Percentiles rank a stretch among this genome's conserved stretches.
These are phyloP conservation scores for Nylanderia fulva DNA, from an alignment of 1,140 invertebrate species.

Conservation along the genomic window DNA sequence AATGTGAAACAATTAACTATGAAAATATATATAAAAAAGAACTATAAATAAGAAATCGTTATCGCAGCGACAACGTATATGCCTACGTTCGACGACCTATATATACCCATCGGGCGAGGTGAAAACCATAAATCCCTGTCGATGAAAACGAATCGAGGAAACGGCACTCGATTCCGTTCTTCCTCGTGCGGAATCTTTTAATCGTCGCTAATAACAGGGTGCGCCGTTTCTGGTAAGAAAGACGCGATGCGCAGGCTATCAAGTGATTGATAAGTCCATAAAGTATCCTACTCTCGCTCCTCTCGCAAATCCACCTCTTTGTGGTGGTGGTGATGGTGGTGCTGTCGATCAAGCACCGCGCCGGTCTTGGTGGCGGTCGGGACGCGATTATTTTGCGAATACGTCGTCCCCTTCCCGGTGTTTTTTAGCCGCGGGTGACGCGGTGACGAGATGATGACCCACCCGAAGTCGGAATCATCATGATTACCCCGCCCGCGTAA, in stretches of 20 bases:
- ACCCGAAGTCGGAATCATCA: conserved; percentile 83
- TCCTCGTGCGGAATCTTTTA: conserved; percentile 84
- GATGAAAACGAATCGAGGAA: conserved; percentile 84
- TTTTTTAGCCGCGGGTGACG: conserved; percentile 84
- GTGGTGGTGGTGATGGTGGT: conserved; percentile 8
- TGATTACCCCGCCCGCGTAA: conserved; percentile 84
- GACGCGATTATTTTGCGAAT: conserved; percentile 10
- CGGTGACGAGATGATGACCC: conserved; percentile 86
- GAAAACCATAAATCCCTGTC: conserved; percentile 81
- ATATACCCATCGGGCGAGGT: conserved; percentile 21
- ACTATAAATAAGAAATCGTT: background rate
- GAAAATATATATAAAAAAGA: no score
- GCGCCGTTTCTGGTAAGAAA: conserved; percentile 69
- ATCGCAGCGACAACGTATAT: background rate
- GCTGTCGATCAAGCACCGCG: background rate
- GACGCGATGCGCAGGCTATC: conserved; percentile 76
- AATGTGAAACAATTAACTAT: no score
- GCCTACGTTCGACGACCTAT: conserved; percentile 21
- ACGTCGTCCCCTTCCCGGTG: conserved; percentile 51
- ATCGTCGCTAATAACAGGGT: conserved; percentile 85
- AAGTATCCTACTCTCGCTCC: conserved; percentile 73
- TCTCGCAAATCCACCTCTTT: conserved; percentile 34
- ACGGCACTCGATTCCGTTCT: conserved; percentile 73
- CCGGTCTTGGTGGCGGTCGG: no score
- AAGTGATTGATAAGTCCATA: conserved; percentile 86